Evolutionary conservation across 2,888 invertebrate genomes (phyloP).

Genomic region (Scrobipalpa costella): DNA sequence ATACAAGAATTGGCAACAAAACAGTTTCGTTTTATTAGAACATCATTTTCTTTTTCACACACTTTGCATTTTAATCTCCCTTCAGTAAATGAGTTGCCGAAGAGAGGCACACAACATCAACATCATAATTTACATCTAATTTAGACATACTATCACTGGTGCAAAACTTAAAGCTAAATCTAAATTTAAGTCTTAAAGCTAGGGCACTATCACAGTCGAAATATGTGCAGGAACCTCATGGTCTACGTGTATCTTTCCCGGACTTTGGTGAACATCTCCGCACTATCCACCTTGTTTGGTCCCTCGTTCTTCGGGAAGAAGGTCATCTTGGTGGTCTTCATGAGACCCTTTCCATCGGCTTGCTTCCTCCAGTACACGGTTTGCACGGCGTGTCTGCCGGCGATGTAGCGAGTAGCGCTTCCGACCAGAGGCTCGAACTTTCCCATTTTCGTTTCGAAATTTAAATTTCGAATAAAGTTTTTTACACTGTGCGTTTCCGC

Average conservation of each 20-base stretch:
- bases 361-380: conserved; percentile 88
- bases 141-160: conserved; percentile 20
- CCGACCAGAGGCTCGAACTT: conserved; percentile 82
- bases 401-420: conserved; percentile 86
- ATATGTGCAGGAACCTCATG: too few relatives aligned
- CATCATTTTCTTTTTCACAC: too few relatives aligned
- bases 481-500: background rate
- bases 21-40: too few relatives aligned
- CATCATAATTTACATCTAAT: background rate
- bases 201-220: conserved; percentile 35
- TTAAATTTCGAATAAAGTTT: conserved; percentile 24
- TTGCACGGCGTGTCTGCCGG: conserved; percentile 87
- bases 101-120: background rate
- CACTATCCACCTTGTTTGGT: conserved; percentile 67
- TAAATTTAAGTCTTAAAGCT: conserved; percentile 12
- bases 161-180: background rate
- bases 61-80: too few relatives aligned
- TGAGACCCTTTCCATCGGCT: conserved; percentile 72
- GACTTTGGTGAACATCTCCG: conserved; percentile 71
- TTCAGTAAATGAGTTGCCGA: too few relatives aligned
- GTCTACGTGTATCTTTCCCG: conserved; percentile 66
- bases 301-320: conserved; percentile 80
- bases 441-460: conserved; percentile 52
- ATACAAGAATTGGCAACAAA: too few relatives aligned
- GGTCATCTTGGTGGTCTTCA: conserved; percentile 80